Percentiles rank a stretch among this genome's conserved stretches.
phyloP scores from a whole-genome alignment of 1,140 invertebrate species.

The Scaptomyza hsui region DNA sequence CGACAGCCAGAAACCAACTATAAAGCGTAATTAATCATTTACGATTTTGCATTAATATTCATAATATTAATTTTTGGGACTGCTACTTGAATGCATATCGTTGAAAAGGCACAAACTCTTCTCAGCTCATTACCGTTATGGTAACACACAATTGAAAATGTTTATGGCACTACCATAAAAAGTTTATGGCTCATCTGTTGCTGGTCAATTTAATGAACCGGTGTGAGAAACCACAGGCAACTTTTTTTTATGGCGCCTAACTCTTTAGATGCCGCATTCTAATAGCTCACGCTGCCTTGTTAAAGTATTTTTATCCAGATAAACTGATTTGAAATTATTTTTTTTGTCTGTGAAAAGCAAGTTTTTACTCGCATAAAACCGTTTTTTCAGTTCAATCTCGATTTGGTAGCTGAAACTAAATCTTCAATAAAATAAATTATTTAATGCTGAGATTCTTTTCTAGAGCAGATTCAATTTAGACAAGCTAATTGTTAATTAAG shows the following conservation, averaged over 20 bases:
- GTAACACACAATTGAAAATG: constrained; percentile 24
- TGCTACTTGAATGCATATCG: constrained; percentile 29
- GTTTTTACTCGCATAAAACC: neutral
- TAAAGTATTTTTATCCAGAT: constrained; percentile 43
- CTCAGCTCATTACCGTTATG: constrained; percentile 29
- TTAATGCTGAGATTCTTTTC: neutral
- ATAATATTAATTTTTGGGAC: constrained; percentile 1
- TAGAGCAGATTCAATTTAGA: neutral
- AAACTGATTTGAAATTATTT: constrained; percentile 22
- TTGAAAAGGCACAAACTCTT: constrained; percentile 7
- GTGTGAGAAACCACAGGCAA: constrained; percentile 49
- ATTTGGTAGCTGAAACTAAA: constrained; percentile 4
- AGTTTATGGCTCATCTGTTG: constrained; percentile 38
- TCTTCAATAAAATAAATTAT: constrained; percentile 1
- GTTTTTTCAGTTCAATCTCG: neutral
- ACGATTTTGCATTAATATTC: constrained; percentile 16
- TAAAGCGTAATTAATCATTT: constrained; percentile 20
- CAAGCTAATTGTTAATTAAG: neutral
- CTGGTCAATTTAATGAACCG: constrained; percentile 64
- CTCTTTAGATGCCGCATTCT: constrained; percentile 36
- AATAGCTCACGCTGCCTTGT: constrained; percentile 47
- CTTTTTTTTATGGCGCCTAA: constrained; percentile 52
- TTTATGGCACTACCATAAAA: constrained; percentile 46
- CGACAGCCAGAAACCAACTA: neutral
- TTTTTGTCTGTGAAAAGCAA: neutral